phyloP scores from a whole-genome alignment of 1,140 invertebrate species.

The Chionoecetes opilio region DNA sequence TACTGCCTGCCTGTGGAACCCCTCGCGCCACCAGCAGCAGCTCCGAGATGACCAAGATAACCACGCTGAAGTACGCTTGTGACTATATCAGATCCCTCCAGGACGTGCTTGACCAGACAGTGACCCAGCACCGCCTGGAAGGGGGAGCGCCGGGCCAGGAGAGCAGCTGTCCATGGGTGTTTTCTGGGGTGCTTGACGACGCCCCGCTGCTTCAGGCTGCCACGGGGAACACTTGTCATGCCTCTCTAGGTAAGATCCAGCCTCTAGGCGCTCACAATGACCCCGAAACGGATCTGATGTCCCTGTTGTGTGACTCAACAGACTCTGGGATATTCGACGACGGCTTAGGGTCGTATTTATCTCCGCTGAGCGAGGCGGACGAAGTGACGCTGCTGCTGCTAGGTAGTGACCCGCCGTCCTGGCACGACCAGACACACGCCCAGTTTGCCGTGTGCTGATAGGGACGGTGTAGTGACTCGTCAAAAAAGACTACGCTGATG shows the following conservation, averaged over 20 bases:
- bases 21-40: background rate
- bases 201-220: conserved; percentile 41
- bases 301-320: conserved; percentile 60
- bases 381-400: conserved; percentile 58
- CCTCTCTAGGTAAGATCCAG: background rate
- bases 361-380: conserved; percentile 59
- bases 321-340: conserved; percentile 67
- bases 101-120: conserved; percentile 57
- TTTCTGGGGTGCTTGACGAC: conserved; percentile 53
- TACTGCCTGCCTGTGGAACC: conserved; percentile 2
- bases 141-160: conserved; percentile 10
- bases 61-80: conserved; percentile 61
- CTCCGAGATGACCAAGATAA: conserved; percentile 69
- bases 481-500: no score
- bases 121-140: conserved; percentile 42
- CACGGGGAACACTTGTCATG: background rate
- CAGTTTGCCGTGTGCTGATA: conserved; percentile 62
- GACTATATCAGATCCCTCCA: conserved; percentile 65
- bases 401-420: conserved; percentile 44
- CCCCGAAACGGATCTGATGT: conserved; percentile 52
- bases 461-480: background rate
- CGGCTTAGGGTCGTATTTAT: conserved; percentile 62
- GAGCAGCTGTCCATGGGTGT: conserved; percentile 35
- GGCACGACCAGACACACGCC: conserved; percentile 50
- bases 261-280: background rate